Evolutionary conservation across 2,113 vertebrate genomes (phyloP), one percentile per base, ranked within the genome.

Genomic region (Urocitellus parryii): DNA sequence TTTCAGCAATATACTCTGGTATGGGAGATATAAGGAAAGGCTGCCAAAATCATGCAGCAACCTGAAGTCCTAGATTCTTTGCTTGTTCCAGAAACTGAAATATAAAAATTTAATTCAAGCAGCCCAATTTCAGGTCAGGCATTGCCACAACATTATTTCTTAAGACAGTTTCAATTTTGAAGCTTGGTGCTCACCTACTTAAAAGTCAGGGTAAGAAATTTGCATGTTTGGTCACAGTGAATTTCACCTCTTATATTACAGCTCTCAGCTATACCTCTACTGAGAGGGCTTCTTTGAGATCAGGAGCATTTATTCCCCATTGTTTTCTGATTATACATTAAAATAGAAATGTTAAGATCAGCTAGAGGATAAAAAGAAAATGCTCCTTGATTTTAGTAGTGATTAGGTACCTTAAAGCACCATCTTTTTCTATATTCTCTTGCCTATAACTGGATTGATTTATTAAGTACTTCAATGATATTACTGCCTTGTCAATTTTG

Each of bases 81-180:
- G 5, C 20, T 63, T 67, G 42, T 34, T 86, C 27, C 78, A 24
- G 94, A 87, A 90, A 80, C 39, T 56, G n/a, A 91, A 92, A 95
- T 77, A 89, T 11, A 84, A 53, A 82, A 77, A 83, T 82, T 87
- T 51, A 85, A 68, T 70, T 80, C 56, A 85, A 76, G 45, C 8
- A 88, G 4, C 13, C n/a, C 32, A 92, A 90, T 81, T 8, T 2
- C 45, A 78, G 63, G n/a, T 87, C 39, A 93, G 96, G 27, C 89
- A 94, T 51, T 78, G 29, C 25, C 56, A 39, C 39, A 39, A 39
- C 39, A 2, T 39, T 39, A 39, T 39, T 39, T 39, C 39, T 39
- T 39, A 39, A 39, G 2, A 39, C 39, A 39, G 3, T 39, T 39
- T 39, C 39, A 39, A 68, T 39, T 39, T 34, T 81, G 29, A 95